A percentile compares a stretch with the other conserved stretches of the same genome.
Evolutionary conservation across 2,113 vertebrate species (phyloP).

Genomic region (Chaenocephalus aceratus): DNA sequence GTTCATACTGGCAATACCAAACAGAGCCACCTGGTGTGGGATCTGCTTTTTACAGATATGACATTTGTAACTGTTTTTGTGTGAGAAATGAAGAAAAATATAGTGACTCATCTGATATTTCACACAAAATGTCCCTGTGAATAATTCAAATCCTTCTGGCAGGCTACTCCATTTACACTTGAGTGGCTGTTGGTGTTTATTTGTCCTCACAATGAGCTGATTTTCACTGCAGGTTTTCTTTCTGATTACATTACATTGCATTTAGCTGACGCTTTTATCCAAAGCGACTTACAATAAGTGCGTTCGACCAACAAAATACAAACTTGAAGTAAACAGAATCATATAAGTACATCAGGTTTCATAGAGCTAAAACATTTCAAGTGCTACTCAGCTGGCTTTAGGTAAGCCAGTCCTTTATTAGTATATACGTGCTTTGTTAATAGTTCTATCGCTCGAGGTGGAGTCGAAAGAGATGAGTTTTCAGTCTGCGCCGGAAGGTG

Average conservation of each 20-base stretch:
- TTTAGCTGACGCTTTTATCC: too few species aligned
- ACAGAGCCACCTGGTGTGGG: neutral
- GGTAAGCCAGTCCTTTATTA: too few species aligned
- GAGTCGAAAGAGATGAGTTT: too few species aligned
- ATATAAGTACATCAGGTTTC: too few species aligned
- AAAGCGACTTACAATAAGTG: too few species aligned
- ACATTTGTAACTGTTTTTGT: slow-evolving; percentile 10
- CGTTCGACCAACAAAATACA: too few species aligned
- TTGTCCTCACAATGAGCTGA: slow-evolving; percentile 38
- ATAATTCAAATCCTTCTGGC: slow-evolving; percentile 47
- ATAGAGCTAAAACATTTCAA: too few species aligned
- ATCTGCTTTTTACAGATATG: slow-evolving; percentile 3
- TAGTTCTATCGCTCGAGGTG: too few species aligned
- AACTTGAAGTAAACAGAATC: too few species aligned
- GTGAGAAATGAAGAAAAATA: slow-evolving; percentile 19
- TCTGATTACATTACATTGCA: slow-evolving; percentile 18
- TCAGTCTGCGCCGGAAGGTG: too few species aligned
- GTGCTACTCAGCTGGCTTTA: too few species aligned
- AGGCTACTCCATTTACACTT: slow-evolving; percentile 26
- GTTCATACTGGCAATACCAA: neutral
- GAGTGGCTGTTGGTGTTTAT: neutral
- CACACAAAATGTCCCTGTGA: slow-evolving; percentile 45
- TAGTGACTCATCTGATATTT: slow-evolving; percentile 46
- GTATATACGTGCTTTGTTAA: too few species aligned
- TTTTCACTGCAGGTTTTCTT: slow-evolving; percentile 59